Base-by-base conservation (phyloP, 2,113 vertebrate genomes). In the Brienomyrus longianalis region DNA sequence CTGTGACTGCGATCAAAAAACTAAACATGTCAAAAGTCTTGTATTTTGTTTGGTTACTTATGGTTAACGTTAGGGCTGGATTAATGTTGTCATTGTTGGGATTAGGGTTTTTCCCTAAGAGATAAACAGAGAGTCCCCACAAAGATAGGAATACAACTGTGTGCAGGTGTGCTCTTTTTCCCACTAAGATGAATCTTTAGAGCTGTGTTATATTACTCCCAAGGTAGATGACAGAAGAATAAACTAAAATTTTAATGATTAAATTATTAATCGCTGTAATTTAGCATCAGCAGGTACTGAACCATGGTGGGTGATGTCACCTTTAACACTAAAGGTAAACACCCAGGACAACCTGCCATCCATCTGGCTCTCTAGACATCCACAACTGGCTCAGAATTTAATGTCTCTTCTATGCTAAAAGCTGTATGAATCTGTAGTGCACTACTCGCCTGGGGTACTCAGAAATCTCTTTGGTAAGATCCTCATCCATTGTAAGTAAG, bases 331-430 rank as follows among this genome's bases (percentile, higher is more conserved):
- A 86, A 5, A 31, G 27, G 31, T 35, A 19, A 54, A 85, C 45
- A 13, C 19, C 85, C n/a, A 6, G 5, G 31, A 13, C 35, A 77
- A 39, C 15, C 31, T 39, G 85, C 31, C n/a, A n/a, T 52, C 77
- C 59, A 47, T 10, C 87, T 66, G 87, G 31, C 23, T 66, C 62
- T 31, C n/a, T 66, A 66, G 62, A 66, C 51, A 52, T 85, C 51
- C 87, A 86, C 31, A 89, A 87, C 45, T 91, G 88, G 85, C 88
- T 85, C 43, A 89, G 83, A 91, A 1, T 91, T 90, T 31, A 54
- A 83, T 90, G 77, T 87, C 87, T 93, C 74, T 47, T 90, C 87
- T 91, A 43, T 70, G 5, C 50, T 52, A 54, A 86, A 86, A 35
- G 85, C 23, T 19, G 51, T n/a, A 31, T 8, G 51, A 31, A 31